Conservation (phyloP, 2,888 invertebrate genomes). For the Dolichopus griseipennis region DNA sequence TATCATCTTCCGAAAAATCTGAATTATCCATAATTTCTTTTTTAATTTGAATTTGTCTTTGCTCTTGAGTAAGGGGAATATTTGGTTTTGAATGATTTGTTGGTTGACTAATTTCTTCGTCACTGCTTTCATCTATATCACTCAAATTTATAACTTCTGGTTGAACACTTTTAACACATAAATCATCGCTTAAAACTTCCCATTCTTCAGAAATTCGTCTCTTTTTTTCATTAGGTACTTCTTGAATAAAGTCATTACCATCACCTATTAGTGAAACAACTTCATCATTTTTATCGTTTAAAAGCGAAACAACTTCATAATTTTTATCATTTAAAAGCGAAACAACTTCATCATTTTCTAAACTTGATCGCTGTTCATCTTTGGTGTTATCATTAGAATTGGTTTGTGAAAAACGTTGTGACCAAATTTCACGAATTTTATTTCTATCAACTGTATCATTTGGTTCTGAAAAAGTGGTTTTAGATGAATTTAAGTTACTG, state of each 20-base stretch:
- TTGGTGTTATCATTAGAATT: conserved; percentile 8
- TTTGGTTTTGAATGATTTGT: neutral
- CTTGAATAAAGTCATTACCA: neutral
- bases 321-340: neutral
- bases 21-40: conserved; percentile 36
- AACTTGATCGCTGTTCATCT: neutral
- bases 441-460: conserved; percentile 25
- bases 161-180: neutral
- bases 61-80: conserved; percentile 24
- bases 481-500: neutral
- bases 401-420: conserved; percentile 29
- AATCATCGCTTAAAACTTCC: neutral
- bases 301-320: neutral
- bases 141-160: conserved; percentile 17
- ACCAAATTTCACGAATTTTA: conserved; percentile 34
- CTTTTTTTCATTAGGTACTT: conserved; percentile 19
- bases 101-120: neutral
- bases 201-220: neutral
- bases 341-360: neutral
- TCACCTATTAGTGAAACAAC: conserved; percentile 7
- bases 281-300: neutral
- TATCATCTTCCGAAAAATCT: conserved; percentile 29
- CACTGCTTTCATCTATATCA: conserved; percentile 19
- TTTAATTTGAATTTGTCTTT: conserved; percentile 34
- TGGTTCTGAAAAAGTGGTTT: neutral